Percentiles rank a stretch among this genome's conserved stretches.
Evolutionary conservation across 1,140 invertebrate genomes (phyloP).

Genomic region (Eumeta japonica): DNA sequence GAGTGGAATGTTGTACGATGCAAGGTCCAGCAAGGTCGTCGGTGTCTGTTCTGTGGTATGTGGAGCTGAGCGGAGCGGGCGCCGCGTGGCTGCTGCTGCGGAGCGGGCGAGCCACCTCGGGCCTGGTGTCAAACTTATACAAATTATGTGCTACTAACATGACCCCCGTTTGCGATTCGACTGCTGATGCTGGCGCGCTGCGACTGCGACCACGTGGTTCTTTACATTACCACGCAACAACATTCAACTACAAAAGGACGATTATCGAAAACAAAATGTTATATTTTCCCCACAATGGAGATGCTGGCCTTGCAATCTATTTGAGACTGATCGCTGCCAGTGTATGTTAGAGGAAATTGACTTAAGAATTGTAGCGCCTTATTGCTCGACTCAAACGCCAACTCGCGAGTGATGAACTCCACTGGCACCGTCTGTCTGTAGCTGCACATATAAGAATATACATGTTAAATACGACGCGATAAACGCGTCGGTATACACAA

Average conservation of each 20-base stretch:
- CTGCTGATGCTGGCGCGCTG: no score
- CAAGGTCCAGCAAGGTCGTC: no score
- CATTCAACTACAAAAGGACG: slow-evolving; percentile 35
- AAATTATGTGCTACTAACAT: no score
- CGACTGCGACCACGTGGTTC: no score
- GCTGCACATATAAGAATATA: slow-evolving; percentile 72
- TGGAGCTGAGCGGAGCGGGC: no score
- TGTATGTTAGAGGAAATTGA: slow-evolving; percentile 76
- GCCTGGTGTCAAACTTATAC: no score
- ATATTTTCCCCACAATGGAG: slow-evolving; percentile 61
- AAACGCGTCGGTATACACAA: not conserved
- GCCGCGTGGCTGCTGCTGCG: no score
- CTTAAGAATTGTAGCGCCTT: slow-evolving; percentile 85
- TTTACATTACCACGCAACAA: slow-evolving; percentile 48
- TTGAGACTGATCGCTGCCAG: slow-evolving; percentile 66
- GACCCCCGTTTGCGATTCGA: no score
- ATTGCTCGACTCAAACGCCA: slow-evolving; percentile 80
- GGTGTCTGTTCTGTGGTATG: no score
- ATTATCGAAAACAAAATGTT: slow-evolving; percentile 42
- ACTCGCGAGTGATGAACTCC: slow-evolving; percentile 78
- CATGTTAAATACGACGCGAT: slow-evolving; percentile 40
- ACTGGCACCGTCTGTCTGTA: slow-evolving; percentile 88
- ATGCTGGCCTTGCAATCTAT: slow-evolving; percentile 86
- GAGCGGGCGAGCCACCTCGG: no score
- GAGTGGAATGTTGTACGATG: no score